These are phyloP conservation scores for Tyrannus savana DNA, from an alignment of 2,113 vertebrate species.

Conservation along the genomic window DNA sequence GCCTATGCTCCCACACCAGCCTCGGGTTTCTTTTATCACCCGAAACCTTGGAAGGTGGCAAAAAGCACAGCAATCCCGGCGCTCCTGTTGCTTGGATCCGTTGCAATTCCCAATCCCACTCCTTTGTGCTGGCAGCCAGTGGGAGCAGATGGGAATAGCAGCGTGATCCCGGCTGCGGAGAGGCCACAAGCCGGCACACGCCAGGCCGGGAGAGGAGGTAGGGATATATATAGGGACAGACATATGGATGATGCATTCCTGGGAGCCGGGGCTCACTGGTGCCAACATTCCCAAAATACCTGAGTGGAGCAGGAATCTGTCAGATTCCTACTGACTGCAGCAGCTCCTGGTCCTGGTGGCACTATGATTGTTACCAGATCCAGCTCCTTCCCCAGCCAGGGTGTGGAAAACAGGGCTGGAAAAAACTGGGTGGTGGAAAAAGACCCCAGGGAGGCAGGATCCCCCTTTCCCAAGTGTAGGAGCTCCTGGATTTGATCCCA, in stretches of 20 bases:
- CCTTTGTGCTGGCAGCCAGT: neutral
- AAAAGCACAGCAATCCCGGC: rapidly evolving
- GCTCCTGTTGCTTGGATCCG: neutral
- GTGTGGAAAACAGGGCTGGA: neutral
- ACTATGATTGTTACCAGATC: rapidly evolving
- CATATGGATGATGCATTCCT: constrained; percentile 25
- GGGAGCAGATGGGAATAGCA: constrained; percentile 61
- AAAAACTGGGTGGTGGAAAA: neutral
- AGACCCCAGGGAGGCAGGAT: neutral
- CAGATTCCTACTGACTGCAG: neutral
- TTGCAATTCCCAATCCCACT: rapidly evolving
- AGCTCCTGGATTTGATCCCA: neutral
- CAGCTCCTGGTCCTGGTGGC: neutral
- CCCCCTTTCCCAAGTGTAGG: rapidly evolving
- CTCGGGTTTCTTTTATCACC: rapidly evolving
- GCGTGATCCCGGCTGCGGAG: constrained; percentile 39
- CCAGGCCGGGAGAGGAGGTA: neutral
- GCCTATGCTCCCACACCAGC: neutral
- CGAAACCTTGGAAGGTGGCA: rapidly evolving
- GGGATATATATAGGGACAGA: constrained; percentile 44
- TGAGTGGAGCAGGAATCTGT: neutral
- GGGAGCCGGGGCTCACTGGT: neutral
- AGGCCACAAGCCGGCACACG: neutral
- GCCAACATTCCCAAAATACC: neutral
- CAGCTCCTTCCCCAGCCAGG: neutral